Evolutionary conservation across 1,140 invertebrate genomes (phyloP).

Genomic region (Brachionus rubens): DNA sequence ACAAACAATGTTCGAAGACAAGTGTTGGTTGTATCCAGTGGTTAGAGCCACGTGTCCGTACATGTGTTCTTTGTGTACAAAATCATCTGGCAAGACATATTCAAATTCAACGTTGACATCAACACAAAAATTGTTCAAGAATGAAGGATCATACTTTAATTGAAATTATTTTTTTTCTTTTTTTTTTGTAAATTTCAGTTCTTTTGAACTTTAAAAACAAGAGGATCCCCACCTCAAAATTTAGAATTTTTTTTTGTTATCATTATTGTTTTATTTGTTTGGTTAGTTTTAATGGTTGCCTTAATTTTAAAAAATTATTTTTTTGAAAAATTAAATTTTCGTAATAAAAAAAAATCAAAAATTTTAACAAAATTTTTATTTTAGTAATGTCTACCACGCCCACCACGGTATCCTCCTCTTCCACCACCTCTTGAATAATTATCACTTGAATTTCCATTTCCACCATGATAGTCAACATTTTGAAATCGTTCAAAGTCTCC

Average conservation of each 20-base stretch:
- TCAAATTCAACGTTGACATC: background rate
- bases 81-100: background rate
- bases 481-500: constrained; percentile 22
- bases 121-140: background rate
- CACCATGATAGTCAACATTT: constrained; percentile 10
- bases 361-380: background rate
- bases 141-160: background rate
- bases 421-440: background rate
- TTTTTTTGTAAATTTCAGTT: background rate
- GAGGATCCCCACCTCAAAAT: too few species aligned
- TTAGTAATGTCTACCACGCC: background rate
- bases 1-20: constrained; percentile 36
- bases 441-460: background rate
- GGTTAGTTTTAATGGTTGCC: too few species aligned
- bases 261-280: background rate
- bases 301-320: too few species aligned
- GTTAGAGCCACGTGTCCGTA: constrained; percentile 46
- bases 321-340: background rate
- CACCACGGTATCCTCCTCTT: background rate
- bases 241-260: too few species aligned
- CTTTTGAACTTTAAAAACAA: background rate
- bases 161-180: background rate
- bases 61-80: constrained; percentile 39
- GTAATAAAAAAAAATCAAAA: background rate
- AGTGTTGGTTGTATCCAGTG: constrained; percentile 44